These are phyloP conservation scores for Discoglossus pictus DNA, from an alignment of 2,797 vertebrate species.

Conservation along the genomic window DNA sequence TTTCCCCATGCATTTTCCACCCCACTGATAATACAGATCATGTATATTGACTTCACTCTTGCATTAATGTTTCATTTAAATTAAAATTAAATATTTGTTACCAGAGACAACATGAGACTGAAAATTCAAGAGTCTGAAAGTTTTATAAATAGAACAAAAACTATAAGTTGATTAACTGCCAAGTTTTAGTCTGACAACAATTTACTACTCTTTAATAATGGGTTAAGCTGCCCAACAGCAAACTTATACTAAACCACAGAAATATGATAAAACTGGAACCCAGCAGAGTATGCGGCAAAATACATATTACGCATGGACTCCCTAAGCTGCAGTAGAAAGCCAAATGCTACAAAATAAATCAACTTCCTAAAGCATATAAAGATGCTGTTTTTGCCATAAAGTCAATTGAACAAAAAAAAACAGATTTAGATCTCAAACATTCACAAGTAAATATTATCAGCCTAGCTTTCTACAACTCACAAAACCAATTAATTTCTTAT, in stretches of 20 bases:
- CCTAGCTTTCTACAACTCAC: too few relatives aligned
- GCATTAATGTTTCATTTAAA: too few relatives aligned
- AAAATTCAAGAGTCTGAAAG: constrained; percentile 30
- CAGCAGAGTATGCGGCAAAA: constrained; percentile 40
- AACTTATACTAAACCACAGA: constrained; percentile 38
- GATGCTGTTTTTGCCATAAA: neutral
- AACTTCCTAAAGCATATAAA: constrained; percentile 25
- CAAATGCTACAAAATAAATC: constrained; percentile 33
- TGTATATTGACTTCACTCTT: too few relatives aligned
- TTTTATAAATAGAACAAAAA: constrained; percentile 53
- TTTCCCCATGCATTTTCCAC: too few relatives aligned
- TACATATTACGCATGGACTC: constrained; percentile 42
- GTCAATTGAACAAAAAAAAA: too few relatives aligned
- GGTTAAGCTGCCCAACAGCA: constrained; percentile 41
- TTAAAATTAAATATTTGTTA: too few relatives aligned
- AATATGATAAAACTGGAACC: constrained; percentile 51
- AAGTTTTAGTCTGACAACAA: constrained; percentile 56
- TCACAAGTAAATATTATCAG: too few relatives aligned
- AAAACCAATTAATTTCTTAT: constrained; percentile 25
- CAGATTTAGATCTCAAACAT: too few relatives aligned
- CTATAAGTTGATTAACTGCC: constrained; percentile 60
- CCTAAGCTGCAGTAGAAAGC: constrained; percentile 39
- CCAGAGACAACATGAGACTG: constrained; percentile 26
- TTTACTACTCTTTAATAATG: constrained; percentile 43
- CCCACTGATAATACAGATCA: too few relatives aligned